Conservation (phyloP, 2,888 invertebrate species). For the Eudasyphora cyanicolor region DNA sequence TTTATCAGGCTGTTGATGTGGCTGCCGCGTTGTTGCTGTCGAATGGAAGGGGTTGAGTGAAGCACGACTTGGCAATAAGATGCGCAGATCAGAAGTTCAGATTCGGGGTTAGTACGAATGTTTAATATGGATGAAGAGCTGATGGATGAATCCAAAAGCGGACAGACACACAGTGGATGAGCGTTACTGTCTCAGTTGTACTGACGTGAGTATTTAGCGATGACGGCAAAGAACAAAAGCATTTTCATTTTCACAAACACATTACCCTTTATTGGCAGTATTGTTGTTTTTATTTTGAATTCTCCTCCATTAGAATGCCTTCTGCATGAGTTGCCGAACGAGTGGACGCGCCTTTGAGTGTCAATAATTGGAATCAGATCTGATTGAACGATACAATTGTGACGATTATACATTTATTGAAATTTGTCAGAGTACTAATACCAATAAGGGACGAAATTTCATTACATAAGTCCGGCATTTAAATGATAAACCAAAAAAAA, state of each 20-base stretch:
- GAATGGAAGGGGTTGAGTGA: conserved; percentile 62
- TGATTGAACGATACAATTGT: background rate
- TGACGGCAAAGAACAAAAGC: conserved; percentile 78
- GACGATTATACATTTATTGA: too few species aligned
- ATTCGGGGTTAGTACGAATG: conserved; percentile 57
- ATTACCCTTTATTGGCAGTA: conserved; percentile 35
- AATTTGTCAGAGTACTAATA: too few species aligned
- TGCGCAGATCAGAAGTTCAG: conserved; percentile 68
- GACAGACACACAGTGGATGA: conserved; percentile 22
- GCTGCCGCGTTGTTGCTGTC: conserved; percentile 14
- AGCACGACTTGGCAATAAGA: conserved; percentile 65
- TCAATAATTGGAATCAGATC: background rate
- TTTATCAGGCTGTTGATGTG: conserved; percentile 33
- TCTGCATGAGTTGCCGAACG: background rate
- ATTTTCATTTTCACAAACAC: conserved; percentile 56
- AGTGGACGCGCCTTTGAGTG: background rate
- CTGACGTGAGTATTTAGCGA: conserved; percentile 79
- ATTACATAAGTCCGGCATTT: too few species aligned
- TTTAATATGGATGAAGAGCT: conserved; percentile 57
- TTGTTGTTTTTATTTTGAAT: conserved; percentile 20
- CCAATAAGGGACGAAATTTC: too few species aligned
- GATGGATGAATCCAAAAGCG: conserved; percentile 19
- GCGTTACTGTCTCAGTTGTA: conserved; percentile 68
- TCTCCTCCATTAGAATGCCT: background rate
- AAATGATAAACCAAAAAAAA: too few species aligned